Base-by-base conservation (phyloP, 2,797 vertebrate genomes). In the Channa striata region DNA sequence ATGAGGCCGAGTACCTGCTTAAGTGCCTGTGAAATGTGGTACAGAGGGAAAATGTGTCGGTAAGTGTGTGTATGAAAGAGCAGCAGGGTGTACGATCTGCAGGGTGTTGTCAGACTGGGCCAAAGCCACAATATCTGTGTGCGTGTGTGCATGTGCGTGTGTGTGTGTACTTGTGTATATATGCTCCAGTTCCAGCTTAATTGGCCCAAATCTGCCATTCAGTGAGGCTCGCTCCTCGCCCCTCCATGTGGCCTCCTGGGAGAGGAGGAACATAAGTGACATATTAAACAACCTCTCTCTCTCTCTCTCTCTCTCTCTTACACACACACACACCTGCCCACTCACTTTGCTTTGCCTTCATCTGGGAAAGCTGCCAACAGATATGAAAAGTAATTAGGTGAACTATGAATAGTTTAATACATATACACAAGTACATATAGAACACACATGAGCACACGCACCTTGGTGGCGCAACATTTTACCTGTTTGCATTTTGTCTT, bases 181-280 rank as follows among this genome's bases (percentile, higher is more conserved):
- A 59, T 73, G 75, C 65, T 85, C 78, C 40, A 75, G 51, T 83
- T 89, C 52, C 21, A 47, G 42, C 53, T 81, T 93, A 93, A 93
- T 91, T 93, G 88, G 87, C 90, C 93, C 79, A 89, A 89, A 92
- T 94, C 85, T 93, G 92, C 88, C 93, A 92, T 77, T 92, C 86
- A 77, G 51, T n/a, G 54, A 57, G 23, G 49, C 71, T 5, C 19
- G 23, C 44, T 72, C 72, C 57, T 76, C 33, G 63, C 74, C 75
- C 82, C 78, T 68, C 67, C 56, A 36, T 57, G 72, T 72, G 75
- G 74, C 76, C 84, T 71, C 74, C 39, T 59, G 72, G 73, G 81
- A 68, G 52, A 11, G 42, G 30, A 19, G 66, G 59, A 71, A 78
- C 80, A 81, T 60, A 85, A 75, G 80, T 78, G 85, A 89, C 80